Base-by-base conservation (phyloP, 2,888 invertebrate species). In the Pegoplata infirma region DNA sequence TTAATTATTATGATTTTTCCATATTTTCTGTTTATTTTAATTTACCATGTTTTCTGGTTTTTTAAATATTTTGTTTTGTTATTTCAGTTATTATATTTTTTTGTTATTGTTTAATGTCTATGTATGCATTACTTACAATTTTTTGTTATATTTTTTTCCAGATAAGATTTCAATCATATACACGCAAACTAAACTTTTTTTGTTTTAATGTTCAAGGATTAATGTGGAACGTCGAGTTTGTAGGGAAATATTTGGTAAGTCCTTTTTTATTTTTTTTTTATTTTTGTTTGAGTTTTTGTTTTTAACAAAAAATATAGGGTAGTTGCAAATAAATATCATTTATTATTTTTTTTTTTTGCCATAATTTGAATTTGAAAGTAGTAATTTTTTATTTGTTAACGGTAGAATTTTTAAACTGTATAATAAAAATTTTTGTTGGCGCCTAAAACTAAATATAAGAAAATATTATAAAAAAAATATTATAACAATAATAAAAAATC, bases 81-180 rank as follows among this genome's bases (percentile, higher is more conserved):
- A 28, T 25, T 59, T 32, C 12, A 32, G 32, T 32, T 32, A 10
- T 32, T 28, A 5, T 28, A 8, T 28, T 28, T 28, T 32, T 6
- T 59, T n/a, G n/a, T n/a, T n/a, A n/a, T 55, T 79, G 25, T 59
- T 64, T 64, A 73, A 73, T 64, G 40, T 76, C 59, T 64, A 64
- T 76, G 71, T 46, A 73, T 64, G 63, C 56, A 75, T 75, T 75
- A 56, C 56, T 79, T 75, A 79, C 66, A 79, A 79, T 75, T 79
- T 79, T 71, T 67, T 63, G 58, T 64, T 67, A 55, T 69, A 44
- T 63, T 44, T 77, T 56, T 44, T 51, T 74, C 40, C 73, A 80
- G 72, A 75, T 63, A 75, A 78, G 78, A 80, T 77, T 80, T 76
- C 81, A 82, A 83, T 81, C 83, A 77, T 74, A 56, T 25, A 79